Evolutionary conservation across 2,113 vertebrate genomes (phyloP), one percentile per base, ranked within the genome.

Genomic region (Pyrgilauda ruficollis): DNA sequence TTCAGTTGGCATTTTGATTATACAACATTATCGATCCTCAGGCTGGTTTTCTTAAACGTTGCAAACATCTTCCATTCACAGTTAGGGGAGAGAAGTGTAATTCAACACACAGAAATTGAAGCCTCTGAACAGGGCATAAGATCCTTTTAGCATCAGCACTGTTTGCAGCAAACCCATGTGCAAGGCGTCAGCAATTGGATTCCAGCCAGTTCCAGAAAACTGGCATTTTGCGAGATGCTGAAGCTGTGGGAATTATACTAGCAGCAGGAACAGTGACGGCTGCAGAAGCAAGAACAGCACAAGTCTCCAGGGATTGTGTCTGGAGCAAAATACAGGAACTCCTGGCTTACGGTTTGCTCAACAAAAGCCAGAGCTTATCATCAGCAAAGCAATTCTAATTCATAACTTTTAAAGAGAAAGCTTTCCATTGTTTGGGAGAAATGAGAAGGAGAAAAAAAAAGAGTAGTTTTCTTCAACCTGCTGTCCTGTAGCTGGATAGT

Each of bases 291-390:
- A 88, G 52, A 93, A 9, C 92, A 86, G 68, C 61, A 44, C 41
- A 77, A 63, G 9, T 84, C 96, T 96, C 94, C 10, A 74, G 97
- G 74, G 96, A 70, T n/a, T 17, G 4, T 16, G 83, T 84, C 93
- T 97, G 94, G 93, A 95, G 94, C 84, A 96, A 96, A 88, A 84
- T 84, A 83, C 90, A 94, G 96, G 90, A 95, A 95, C 85, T 96
- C 53, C 77, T 68, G 83, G 73, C 58, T 95, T 97, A 78, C 87
- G 79, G 69, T 87, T 88, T 95, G 59, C 66, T 93, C 88, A 95
- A 95, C 91, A 88, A 94, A 96, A 96, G 62, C 94, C 96, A 97
- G 94, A 96, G 44, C 91, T 96, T 96, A 95, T 97, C 94, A 94
- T 90, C 96, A 94, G 89, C 68, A 90, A 94, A 95, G 53, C 76